Conservation (phyloP, 2,797 vertebrate genomes). For the Emys orbicularis region DNA sequence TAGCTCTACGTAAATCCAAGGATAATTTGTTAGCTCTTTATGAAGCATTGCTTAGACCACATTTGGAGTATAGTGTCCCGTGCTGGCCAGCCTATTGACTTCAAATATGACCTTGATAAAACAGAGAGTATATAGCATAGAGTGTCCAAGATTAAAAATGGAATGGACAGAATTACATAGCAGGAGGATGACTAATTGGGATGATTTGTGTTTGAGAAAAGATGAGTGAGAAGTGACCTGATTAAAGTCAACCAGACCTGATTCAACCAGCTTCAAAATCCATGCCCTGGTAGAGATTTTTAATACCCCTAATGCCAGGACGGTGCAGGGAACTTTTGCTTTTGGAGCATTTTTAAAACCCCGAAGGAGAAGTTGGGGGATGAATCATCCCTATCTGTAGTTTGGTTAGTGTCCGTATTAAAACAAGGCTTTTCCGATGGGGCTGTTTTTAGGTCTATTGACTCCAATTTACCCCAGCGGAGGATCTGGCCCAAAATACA, state of each 20-base stretch:
- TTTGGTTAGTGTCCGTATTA: background rate
- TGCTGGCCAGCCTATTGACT: background rate
- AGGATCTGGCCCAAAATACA: rapidly evolving
- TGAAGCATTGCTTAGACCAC: background rate
- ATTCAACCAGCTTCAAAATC: slow-evolving; percentile 48
- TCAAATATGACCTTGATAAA: background rate
- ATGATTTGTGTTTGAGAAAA: slow-evolving; percentile 28
- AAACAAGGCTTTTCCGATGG: background rate
- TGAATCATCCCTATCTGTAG: background rate
- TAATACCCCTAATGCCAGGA: rapidly evolving
- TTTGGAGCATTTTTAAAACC: no score
- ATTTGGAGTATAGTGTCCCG: background rate
- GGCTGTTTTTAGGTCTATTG: background rate
- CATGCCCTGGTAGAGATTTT: slow-evolving; percentile 27
- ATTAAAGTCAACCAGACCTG: no score
- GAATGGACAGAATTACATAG: slow-evolving; percentile 20
- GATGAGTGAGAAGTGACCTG: slow-evolving; percentile 18
- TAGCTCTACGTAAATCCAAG: background rate
- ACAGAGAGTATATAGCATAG: background rate
- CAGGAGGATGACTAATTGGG: slow-evolving; percentile 8
- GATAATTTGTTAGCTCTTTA: background rate
- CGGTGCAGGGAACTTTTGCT: no score
- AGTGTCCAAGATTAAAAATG: slow-evolving; percentile 7
- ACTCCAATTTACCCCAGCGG: background rate
- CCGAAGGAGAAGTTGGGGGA: no score